Percentiles rank a stretch among this genome's conserved stretches.
Evolutionary conservation across 2,113 vertebrate genomes (phyloP).

Genomic region (Chroicocephalus ridibundus): DNA sequence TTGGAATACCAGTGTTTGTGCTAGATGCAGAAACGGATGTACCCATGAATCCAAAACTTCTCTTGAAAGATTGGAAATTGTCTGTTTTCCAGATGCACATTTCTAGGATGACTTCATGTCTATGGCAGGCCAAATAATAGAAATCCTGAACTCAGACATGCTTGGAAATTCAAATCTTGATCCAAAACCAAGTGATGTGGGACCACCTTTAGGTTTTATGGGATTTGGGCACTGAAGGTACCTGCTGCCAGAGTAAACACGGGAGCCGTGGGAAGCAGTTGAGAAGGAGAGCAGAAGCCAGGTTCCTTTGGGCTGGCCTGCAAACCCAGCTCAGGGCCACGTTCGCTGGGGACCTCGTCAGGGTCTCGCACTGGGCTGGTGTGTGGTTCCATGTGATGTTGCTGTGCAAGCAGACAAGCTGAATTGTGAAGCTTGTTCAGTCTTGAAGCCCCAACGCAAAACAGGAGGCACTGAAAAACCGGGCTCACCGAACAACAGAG

Average conservation of each 20-base stretch:
- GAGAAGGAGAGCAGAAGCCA: neutral
- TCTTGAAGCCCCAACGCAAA: neutral
- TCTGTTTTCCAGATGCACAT: neutral
- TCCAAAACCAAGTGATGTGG: neutral
- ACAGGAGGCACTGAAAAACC: neutral
- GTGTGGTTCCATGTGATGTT: accelerated
- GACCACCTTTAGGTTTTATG: neutral
- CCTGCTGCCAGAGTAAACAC: neutral
- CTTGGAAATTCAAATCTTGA: neutral
- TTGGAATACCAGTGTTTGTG: neutral
- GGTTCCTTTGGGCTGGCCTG: neutral
- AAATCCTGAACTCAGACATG: neutral
- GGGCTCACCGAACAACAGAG: accelerated
- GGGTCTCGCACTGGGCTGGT: accelerated
- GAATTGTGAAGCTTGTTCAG: neutral
- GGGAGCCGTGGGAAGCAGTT: neutral
- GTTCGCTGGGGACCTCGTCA: neutral
- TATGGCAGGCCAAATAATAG: neutral
- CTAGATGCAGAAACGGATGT: neutral
- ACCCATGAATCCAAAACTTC: neutral
- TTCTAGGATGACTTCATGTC: neutral
- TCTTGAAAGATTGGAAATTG: neutral
- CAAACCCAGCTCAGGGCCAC: neutral
- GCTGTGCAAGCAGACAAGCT: neutral
- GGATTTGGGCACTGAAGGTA: neutral